Percentiles rank a stretch among this genome's conserved stretches.
Conservation (phyloP, 2,113 vertebrate genomes). For the Hemiprocne comata region DNA sequence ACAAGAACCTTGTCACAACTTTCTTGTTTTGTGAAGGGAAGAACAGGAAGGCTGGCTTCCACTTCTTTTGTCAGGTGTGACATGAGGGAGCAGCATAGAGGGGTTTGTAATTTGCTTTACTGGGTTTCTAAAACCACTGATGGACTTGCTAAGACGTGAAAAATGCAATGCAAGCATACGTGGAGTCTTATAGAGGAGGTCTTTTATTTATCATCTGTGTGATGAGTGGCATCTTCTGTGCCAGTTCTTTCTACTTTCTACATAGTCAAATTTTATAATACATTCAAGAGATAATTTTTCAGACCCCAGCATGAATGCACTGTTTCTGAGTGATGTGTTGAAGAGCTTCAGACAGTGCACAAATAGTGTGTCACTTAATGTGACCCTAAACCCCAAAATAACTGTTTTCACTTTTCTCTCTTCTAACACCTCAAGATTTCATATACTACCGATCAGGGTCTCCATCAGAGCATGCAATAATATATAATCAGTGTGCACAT, state of each 20-base stretch:
- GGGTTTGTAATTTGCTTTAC: background rate
- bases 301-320: background rate
- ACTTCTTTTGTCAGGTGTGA: background rate
- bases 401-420: background rate
- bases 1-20: background rate
- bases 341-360: background rate
- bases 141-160: background rate
- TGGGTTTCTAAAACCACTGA: background rate
- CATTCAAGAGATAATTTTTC: background rate
- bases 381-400: background rate
- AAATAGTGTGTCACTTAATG: background rate
- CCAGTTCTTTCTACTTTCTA: background rate
- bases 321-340: background rate
- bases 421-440: slow-evolving; percentile 15
- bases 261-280: background rate
- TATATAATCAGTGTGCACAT: slow-evolving; percentile 44
- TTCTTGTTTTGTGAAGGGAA: background rate
- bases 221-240: accelerated
- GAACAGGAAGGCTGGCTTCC: background rate
- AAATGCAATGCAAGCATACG: background rate
- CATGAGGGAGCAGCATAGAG: background rate
- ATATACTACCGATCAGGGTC: slow-evolving; percentile 15
- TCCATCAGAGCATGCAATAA: slow-evolving; percentile 1
- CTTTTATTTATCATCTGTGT: background rate
- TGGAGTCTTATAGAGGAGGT: background rate